phyloP scores from a whole-genome alignment of 2,113 vertebrate genomes.

The Neopipo cinnamomea region DNA sequence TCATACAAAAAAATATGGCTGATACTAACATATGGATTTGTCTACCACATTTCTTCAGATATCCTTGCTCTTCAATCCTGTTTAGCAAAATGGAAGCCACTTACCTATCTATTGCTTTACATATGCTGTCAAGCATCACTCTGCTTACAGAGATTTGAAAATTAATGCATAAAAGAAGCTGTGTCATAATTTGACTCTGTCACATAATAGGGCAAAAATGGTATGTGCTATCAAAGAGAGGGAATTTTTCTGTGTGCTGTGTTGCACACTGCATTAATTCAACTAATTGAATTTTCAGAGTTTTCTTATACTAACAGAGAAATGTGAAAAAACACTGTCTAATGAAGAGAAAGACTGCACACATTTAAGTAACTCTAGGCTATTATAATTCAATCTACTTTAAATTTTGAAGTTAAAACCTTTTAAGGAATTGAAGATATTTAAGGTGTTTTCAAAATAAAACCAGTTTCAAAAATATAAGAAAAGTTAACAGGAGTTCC shows the following conservation, averaged over 20 bases:
- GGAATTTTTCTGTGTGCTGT: conserved; percentile 21
- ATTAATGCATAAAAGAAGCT: not conserved
- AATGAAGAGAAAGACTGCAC: conserved; percentile 45
- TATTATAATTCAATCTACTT: conserved; percentile 12
- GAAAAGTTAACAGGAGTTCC: not conserved
- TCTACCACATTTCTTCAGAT: not conserved
- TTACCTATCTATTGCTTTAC: not conserved
- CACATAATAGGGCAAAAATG: conserved; percentile 7
- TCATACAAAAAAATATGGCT: not conserved
- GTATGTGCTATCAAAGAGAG: not conserved
- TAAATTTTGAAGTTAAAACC: conserved; percentile 9
- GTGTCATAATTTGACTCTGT: conserved; percentile 24
- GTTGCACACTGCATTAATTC: conserved; percentile 61
- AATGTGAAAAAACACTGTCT: conserved; percentile 38
- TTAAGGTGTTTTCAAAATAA: not conserved
- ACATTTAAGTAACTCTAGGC: conserved; percentile 21
- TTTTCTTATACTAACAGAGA: conserved; percentile 49
- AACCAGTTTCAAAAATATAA: not conserved
- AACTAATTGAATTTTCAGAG: conserved; percentile 62
- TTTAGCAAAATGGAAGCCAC: not conserved
- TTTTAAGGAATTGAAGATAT: conserved; percentile 14
- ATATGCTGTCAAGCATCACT: not conserved
- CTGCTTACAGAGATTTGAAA: conserved; percentile 1
- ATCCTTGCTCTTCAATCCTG: not conserved
- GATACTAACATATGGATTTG: not conserved